These are phyloP conservation scores for Crotalus tigris DNA, from an alignment of 2,113 vertebrate genomes.

Conservation along the genomic window DNA sequence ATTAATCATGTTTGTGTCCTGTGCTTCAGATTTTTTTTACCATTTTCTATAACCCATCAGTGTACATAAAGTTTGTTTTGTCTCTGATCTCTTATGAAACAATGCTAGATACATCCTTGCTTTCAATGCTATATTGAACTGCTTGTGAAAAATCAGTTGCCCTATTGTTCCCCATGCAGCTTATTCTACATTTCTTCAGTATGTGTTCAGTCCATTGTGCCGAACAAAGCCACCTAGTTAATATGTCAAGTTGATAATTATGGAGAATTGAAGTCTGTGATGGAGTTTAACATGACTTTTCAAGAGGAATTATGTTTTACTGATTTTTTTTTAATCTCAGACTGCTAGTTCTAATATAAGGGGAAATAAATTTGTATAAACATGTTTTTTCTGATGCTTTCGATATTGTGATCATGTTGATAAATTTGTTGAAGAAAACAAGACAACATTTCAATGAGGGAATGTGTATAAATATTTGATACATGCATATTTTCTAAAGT, in stretches of 20 bases:
- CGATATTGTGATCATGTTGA: neutral
- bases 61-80: neutral
- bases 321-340: neutral
- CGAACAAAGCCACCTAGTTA: neutral
- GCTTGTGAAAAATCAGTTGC: neutral
- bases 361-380: neutral
- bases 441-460: neutral
- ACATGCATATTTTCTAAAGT: slow-evolving; percentile 40
- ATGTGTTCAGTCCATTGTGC: neutral
- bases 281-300: neutral
- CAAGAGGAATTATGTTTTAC: neutral
- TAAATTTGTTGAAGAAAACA: neutral
- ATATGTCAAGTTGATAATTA: neutral
- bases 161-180: neutral
- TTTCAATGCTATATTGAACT: neutral
- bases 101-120: neutral
- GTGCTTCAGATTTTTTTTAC: neutral
- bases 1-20: neutral
- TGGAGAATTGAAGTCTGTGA: neutral
- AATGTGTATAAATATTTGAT: slow-evolving; percentile 16
- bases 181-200: neutral
- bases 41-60: neutral
- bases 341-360: neutral
- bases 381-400: neutral
- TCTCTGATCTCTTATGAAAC: neutral